Conservation (phyloP, 2,888 invertebrate genomes). For the Drosophila mettleri region DNA sequence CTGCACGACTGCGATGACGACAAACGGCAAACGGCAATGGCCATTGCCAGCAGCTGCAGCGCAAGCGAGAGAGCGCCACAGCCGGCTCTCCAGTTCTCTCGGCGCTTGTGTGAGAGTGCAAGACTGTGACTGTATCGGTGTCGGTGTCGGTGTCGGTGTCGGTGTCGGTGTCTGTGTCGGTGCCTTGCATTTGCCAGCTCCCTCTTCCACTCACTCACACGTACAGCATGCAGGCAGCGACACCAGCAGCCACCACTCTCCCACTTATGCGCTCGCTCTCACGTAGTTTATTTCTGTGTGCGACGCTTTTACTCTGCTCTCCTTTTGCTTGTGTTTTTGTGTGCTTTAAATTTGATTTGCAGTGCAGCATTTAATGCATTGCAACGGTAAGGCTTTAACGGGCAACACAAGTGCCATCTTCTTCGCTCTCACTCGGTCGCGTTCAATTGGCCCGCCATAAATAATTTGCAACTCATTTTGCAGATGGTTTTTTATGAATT, state of each 20-base stretch:
- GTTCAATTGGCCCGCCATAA: constrained; percentile 41
- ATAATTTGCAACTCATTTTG: constrained; percentile 81
- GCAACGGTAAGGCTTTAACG: constrained; percentile 31
- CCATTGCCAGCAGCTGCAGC: constrained; percentile 40
- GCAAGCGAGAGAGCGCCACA: constrained; percentile 33
- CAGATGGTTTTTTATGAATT: constrained; percentile 80
- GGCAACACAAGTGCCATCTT: constrained; percentile 5
- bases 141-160: constrained; percentile 9
- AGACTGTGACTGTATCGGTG: constrained; percentile 10
- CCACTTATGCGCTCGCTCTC: constrained; percentile 15
- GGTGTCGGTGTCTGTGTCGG: constrained; percentile 12
- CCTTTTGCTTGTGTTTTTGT: constrained; percentile 28
- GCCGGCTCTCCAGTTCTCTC: constrained; percentile 22
- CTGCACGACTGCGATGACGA: constrained; percentile 58
- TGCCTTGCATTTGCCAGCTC: constrained; percentile 7
- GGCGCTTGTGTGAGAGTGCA: constrained; percentile 8
- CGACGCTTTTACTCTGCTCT: constrained; percentile 18
- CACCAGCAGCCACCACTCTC: constrained; percentile 27
- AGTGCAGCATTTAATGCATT: constrained; percentile 51
- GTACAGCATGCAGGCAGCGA: constrained; percentile 21
- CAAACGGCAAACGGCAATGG: constrained; percentile 33
- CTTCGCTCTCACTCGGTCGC: neutral
- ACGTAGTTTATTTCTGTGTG: constrained; percentile 46
- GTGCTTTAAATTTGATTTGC: constrained; percentile 71
- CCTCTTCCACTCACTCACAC: constrained; percentile 7